Base-by-base conservation (phyloP, 2,888 invertebrate species). In the Lomographa bimaculata region DNA sequence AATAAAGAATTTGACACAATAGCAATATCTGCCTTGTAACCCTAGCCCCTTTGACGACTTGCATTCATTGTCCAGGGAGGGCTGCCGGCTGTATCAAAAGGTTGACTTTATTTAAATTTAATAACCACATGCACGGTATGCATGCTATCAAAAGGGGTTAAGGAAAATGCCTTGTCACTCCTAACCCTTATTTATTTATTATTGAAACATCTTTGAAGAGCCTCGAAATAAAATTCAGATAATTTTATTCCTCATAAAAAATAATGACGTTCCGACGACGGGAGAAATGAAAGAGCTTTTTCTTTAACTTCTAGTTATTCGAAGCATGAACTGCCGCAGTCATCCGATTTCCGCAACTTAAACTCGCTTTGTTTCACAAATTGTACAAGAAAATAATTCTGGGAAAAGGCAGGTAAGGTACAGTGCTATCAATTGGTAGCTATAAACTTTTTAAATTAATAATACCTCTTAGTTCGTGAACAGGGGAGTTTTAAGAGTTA, bases 281-380 rank as follows among this genome's bases (percentile, higher is more conserved):
- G 4, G 14, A 14, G 14, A 14, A 14, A 11, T 23, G 10, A 10
- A n/a, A 24, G 7, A 24, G n/a, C 7, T 21, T 9, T 21, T 21
- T 21, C 9, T 9, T 11, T 24, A 11, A 7, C 7, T 7, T 11
- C n/a, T 28, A 8, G 12, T 4, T 30, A 14, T 21, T 12, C 20
- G 21, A 12, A 6, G 30, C 12, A 21, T 20, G 30, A 14, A 30
- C 19, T 45, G 51, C 45, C 37, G 24, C 41, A 32, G 36, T 44
- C 48, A 3, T 23, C 7, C 16, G 25, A 25, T 25, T 33, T 21
- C 19, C 21, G 14, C 12, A 30, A 21, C 20, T 25, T 18, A n/a
- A 82, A 76, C 77, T 73, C 76, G 81, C 84, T 86, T 89, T 89
- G 85, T 89, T 89, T 86, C 79, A 80, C 81, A 89, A 89, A 89